phyloP scores from a whole-genome alignment of 2,888 invertebrate genomes.

The Drosophila monieri region DNA sequence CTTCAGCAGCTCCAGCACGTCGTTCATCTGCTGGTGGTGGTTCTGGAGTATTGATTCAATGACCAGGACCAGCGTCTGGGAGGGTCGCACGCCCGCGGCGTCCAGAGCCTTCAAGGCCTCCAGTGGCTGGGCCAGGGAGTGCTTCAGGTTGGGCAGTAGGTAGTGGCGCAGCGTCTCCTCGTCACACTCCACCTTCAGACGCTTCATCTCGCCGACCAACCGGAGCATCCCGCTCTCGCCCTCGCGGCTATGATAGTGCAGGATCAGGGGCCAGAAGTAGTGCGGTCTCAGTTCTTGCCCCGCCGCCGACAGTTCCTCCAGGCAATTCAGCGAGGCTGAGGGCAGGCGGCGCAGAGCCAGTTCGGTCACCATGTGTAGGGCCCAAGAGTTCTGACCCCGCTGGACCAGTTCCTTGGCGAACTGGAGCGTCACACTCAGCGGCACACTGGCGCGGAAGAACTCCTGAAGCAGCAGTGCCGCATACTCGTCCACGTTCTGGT shows the following conservation, averaged over 20 bases:
- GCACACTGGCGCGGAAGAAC: constrained; percentile 85
- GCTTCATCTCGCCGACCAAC: constrained; percentile 85
- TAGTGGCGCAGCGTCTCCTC: constrained; percentile 86
- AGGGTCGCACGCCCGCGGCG: constrained; percentile 43
- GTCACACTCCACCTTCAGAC: constrained; percentile 86
- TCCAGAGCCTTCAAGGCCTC: constrained; percentile 72
- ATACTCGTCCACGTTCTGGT: constrained; percentile 85
- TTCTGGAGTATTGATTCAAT: constrained; percentile 75
- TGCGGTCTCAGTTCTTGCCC: constrained; percentile 85
- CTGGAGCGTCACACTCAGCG: constrained; percentile 75
- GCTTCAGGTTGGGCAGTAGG: constrained; percentile 84
- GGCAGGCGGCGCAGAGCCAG: constrained; percentile 84
- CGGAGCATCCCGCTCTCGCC: constrained; percentile 86
- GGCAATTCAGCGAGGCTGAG: constrained; percentile 54
- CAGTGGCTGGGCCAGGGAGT: constrained; percentile 73
- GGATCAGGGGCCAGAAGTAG: constrained; percentile 88
- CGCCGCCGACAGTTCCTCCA: constrained; percentile 64
- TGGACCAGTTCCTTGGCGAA: constrained; percentile 72
- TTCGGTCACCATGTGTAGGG: constrained; percentile 85
- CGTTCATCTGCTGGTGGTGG: constrained; percentile 57
- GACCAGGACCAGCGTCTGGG: constrained; percentile 70
- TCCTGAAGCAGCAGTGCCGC: constrained; percentile 86
- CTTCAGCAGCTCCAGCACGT: constrained; percentile 58
- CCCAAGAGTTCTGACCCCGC: constrained; percentile 74
- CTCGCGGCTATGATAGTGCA: constrained; percentile 84